Conservation (phyloP, 2,797 vertebrate genomes). For the Micropoecilia bifurca region DNA sequence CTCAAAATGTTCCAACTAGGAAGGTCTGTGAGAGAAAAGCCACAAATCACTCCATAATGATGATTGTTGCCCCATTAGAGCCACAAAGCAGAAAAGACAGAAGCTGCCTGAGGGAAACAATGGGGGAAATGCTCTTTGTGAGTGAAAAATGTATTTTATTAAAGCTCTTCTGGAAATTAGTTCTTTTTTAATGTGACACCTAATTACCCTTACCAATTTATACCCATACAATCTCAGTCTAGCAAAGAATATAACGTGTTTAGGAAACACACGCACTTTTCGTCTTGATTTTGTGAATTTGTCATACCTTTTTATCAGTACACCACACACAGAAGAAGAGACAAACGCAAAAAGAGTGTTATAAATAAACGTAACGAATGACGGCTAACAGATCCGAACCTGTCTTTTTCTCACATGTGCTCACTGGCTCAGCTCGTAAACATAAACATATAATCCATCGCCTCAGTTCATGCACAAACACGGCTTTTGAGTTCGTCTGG, state of each 20-base stretch:
- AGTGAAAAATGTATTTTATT: conserved; percentile 42
- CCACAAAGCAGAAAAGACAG: conserved; percentile 36
- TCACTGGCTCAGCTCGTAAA: conserved; percentile 25
- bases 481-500: conserved; percentile 60
- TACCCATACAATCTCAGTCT: conserved; percentile 29
- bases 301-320: conserved; percentile 36
- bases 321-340: conserved; percentile 18
- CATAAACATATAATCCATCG: conserved; percentile 36
- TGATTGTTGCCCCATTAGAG: conserved; percentile 50
- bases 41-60: conserved; percentile 47
- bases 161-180: conserved; percentile 62
- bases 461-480: conserved; percentile 26
- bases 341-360: conserved; percentile 10
- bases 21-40: conserved; percentile 37
- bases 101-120: conserved; percentile 23
- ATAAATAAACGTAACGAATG: conserved; percentile 13
- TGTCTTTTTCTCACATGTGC: conserved; percentile 18
- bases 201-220: conserved; percentile 59
- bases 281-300: conserved; percentile 49
- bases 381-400: conserved; percentile 13
- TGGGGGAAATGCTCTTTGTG: conserved; percentile 18
- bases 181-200: conserved; percentile 63
- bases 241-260: conserved; percentile 34
- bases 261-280: conserved; percentile 27
- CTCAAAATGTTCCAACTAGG: conserved; percentile 39